Base-by-base conservation (phyloP, 2,797 vertebrate genomes). In the Kryptolebias ocellatus region DNA sequence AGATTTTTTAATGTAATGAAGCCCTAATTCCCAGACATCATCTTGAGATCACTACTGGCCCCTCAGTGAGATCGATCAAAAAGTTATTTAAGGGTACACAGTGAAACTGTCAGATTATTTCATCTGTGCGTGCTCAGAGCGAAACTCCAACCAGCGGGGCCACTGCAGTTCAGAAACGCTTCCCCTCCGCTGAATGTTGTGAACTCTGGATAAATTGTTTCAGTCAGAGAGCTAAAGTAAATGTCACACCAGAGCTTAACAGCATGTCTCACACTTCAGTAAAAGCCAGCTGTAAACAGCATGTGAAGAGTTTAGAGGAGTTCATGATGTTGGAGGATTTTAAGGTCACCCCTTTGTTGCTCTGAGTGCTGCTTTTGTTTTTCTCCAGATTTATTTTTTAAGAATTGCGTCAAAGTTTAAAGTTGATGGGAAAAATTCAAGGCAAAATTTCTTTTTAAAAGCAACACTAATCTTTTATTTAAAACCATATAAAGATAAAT, bases 1-100 rank as follows among this genome's bases (percentile, higher is more conserved):
- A 53, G 78, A 87, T 92, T 83, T 83, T 77, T 79, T 44, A 74
- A 66, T 65, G n/a, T 67, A 77, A 76, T 79, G 66, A 84, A 70
- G 64, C 63, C 73, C 39, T 70, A 72, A 76, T 75, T 79, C 74
- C 45, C 76, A 54, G 20, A 28, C 50, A 16, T 83, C 70, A 57
- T 79, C 68, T 77, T 34, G 18, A 57, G 70, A 64, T 78, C 66
- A 57, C 65, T 65, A 66, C 55, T 69, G 58, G 16, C 18, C 53
- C 52, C 17, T 76, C 56, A 58, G 44, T 70, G 15, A 46, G 61
- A 86, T 87, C 24, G 28, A 87, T 86, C 4, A 51, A 73, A 64
- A 59, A 31, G 60, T 80, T 68, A 64, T 81, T 81, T 74, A 34
- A 73, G 47, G 49, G 45, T 28, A 46, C 61, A 59, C 20, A 45